Conservation (phyloP, 1,140 invertebrate genomes). For the Venustaconcha ellipsiformis region DNA sequence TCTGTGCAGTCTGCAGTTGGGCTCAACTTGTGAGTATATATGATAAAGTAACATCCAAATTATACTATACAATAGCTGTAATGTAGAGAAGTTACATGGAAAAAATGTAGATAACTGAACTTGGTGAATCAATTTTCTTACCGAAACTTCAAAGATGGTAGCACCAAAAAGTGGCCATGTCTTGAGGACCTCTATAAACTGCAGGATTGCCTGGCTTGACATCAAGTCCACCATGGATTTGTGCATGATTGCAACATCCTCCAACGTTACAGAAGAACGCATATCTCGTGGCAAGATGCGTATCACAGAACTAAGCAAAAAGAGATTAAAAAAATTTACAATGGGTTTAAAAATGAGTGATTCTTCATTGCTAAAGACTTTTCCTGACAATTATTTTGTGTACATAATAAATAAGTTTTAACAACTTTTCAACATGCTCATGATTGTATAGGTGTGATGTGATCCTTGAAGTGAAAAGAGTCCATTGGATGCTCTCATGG, state of each 20-base stretch:
- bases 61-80: neutral
- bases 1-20: too few species aligned
- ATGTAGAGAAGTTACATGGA: too few species aligned
- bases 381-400: too few species aligned
- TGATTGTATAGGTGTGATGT: too few species aligned
- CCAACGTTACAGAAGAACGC: slow-evolving; percentile 49
- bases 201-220: slow-evolving; percentile 87
- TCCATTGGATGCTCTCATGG: too few species aligned
- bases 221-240: slow-evolving; percentile 88
- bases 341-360: neutral
- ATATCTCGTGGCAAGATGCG: slow-evolving; percentile 65
- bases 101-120: too few species aligned
- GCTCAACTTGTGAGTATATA: too few species aligned
- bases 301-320: slow-evolving; percentile 58
- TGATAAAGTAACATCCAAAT: neutral
- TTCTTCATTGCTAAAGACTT: too few species aligned
- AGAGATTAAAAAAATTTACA: neutral
- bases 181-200: slow-evolving; percentile 93
- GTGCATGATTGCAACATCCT: slow-evolving; percentile 84
- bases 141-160: slow-evolving; percentile 95
- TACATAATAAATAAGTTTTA: too few species aligned
- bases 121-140: slow-evolving; percentile 60
- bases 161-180: slow-evolving; percentile 93
- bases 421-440: too few species aligned
- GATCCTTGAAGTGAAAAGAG: too few species aligned